A percentile compares a stretch with the other conserved stretches of the same genome.
phyloP scores from a whole-genome alignment of 2,888 invertebrate species.

The Lycocerus yunnanus region DNA sequence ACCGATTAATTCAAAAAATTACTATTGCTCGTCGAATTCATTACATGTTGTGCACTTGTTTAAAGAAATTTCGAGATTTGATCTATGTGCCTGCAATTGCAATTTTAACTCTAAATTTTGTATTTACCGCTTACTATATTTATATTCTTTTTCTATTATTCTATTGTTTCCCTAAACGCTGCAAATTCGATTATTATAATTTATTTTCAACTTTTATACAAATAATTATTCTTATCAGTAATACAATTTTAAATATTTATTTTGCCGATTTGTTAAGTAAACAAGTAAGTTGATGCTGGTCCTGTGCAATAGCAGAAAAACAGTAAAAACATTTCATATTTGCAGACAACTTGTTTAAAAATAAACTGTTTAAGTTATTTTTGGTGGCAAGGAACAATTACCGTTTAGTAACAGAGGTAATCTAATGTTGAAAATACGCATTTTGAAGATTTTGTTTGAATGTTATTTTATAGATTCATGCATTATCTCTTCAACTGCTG shows the following conservation, averaged over 20 bases:
- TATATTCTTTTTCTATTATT: too few relatives aligned
- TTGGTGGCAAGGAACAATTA: not conserved
- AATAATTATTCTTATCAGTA: not conserved
- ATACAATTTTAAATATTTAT: not conserved
- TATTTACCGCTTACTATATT: not conserved
- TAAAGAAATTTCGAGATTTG: not conserved
- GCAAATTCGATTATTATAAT: too few relatives aligned
- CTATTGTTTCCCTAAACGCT: too few relatives aligned
- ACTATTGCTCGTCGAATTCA: not conserved
- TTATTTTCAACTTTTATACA: not conserved
- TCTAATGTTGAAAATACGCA: too few relatives aligned
- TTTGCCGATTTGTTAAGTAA: not conserved
- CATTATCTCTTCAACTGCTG: too few relatives aligned
- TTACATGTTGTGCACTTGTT: not conserved
- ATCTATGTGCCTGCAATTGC: not conserved
- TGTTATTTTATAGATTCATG: too few relatives aligned
- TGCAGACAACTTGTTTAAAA: not conserved
- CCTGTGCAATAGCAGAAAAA: too few relatives aligned
- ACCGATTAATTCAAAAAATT: not conserved
- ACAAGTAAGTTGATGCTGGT: not conserved
- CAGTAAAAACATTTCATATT: not conserved
- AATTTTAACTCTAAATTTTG: not conserved
- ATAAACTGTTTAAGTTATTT: not conserved
- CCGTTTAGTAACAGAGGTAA: not conserved
- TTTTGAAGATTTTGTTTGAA: too few relatives aligned